Evolutionary conservation across 2,113 vertebrate species (phyloP), one percentile per base, ranked within the genome.

Genomic region (Isichthys henryi): DNA sequence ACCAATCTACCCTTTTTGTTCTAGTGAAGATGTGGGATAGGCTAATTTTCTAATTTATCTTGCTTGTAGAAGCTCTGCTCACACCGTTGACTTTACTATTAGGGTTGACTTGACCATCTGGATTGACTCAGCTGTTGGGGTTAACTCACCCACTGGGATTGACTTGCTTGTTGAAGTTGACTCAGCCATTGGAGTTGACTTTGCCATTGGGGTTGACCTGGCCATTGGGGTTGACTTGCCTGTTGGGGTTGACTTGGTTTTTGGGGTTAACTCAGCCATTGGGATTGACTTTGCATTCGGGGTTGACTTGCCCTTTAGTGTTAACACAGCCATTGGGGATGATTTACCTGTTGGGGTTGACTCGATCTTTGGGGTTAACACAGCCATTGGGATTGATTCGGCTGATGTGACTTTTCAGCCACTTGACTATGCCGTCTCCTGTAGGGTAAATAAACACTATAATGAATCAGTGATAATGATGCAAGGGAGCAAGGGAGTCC

Each of bases 1-100:
- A 86, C 88, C 93, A 92, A 94, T 93, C 90, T 88, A 88, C 90
- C 89, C 93, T 93, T 91, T 92, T 93, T 93, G 92, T 48, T 85
- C 19, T 23, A 49, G 11, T 27, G 27, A 43, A 50, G 21, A 85
- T 85, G 83, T 49, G 23, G 11, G 21, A 77, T 43, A 66, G 5
- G 52, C 15, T 19, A 70, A 70, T 31, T 11, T 70, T 70, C 58
- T 66, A 27, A 27, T 27, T 27, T 2, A 9, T 66, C n/a, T 66
- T n/a, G n/a, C 9, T 66, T n/a, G 58, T 27, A 66, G 58, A 66
- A 66, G 58, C 23, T 66, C n/a, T 66, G 62, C n/a, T 66, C 62
- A 27, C n/a, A 66, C 23, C 23, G 21, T 58, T 58, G 56, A 58
- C 56, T 58, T 58, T 8, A 58, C 58, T 62, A 62, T 62, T 7